Evolutionary conservation across 2,888 invertebrate species (phyloP).

Genomic region (Anthoptus insignis): DNA sequence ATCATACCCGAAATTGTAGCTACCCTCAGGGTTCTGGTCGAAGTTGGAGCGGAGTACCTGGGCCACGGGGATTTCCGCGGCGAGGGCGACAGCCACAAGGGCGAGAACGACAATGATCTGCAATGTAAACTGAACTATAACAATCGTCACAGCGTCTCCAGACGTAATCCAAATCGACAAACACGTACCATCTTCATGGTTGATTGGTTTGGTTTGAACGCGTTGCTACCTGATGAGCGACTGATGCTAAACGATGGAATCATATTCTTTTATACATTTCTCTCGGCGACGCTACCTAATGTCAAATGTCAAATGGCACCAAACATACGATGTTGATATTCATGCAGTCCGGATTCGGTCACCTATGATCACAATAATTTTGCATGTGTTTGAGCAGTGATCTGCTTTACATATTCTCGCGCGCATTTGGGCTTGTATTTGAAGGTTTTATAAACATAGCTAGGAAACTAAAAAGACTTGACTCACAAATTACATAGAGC

Average conservation of each 20-base stretch:
- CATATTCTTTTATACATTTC: conserved; percentile 82
- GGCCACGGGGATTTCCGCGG: conserved; percentile 54
- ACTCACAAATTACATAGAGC: too few relatives aligned
- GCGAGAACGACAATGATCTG: conserved; percentile 68
- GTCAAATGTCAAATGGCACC: conserved; percentile 73
- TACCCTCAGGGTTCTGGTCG: conserved; percentile 64
- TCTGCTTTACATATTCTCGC: conserved; percentile 50
- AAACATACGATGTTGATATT: conserved; percentile 73
- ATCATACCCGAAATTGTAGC: conserved; percentile 63
- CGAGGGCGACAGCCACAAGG: conserved; percentile 65
- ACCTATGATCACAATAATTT: conserved; percentile 61
- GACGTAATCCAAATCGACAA: too few relatives aligned
- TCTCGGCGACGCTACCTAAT: conserved; percentile 66
- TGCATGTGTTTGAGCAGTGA: conserved; percentile 49
- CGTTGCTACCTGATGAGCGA: conserved; percentile 70
- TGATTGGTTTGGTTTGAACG: conserved; percentile 63
- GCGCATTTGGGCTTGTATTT: conserved; percentile 51
- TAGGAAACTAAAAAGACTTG: conserved; percentile 58
- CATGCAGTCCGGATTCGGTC: conserved; percentile 68
- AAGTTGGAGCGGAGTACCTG: conserved; percentile 61
- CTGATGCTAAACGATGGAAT: conserved; percentile 67
- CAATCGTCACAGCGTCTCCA: too few relatives aligned
- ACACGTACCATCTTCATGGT: conserved; percentile 80
- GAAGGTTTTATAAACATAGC: conserved; percentile 65
- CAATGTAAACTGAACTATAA: too few relatives aligned